phyloP scores from a whole-genome alignment of 2,113 vertebrate species.

The Ginglymostoma cirratum region DNA sequence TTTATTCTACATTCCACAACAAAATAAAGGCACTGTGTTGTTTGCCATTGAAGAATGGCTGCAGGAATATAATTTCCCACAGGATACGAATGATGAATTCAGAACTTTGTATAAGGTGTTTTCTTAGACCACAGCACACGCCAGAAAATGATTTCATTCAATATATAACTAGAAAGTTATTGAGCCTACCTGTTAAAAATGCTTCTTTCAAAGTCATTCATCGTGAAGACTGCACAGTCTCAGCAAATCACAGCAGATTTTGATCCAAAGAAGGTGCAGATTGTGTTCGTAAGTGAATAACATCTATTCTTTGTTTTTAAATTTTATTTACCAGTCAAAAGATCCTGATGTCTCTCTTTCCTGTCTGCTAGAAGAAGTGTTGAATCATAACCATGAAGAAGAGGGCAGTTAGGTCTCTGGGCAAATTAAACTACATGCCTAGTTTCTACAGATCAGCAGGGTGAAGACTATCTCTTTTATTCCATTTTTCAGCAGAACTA shows the following conservation, averaged over 20 bases:
- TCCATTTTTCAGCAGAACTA: background rate
- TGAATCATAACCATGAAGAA: background rate
- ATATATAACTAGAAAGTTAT: background rate
- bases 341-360: background rate
- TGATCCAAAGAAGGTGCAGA: background rate
- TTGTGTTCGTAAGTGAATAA: background rate
- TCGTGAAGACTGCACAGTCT: background rate
- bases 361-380: background rate
- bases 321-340: background rate
- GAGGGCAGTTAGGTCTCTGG: too few species aligned
- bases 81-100: background rate
- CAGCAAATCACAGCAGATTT: background rate
- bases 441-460: background rate
- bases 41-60: background rate
- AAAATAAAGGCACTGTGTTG: background rate
- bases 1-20: background rate
- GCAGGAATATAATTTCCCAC: background rate
- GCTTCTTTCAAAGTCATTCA: background rate
- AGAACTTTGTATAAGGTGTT: background rate
- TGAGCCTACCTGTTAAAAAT: background rate
- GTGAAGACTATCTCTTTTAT: background rate
- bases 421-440: background rate
- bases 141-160: background rate
- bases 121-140: background rate
- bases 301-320: background rate